Percentiles rank a stretch among this genome's conserved stretches.
Conservation (phyloP, 2,797 vertebrate genomes). For the Gymnothorax javanicus region DNA sequence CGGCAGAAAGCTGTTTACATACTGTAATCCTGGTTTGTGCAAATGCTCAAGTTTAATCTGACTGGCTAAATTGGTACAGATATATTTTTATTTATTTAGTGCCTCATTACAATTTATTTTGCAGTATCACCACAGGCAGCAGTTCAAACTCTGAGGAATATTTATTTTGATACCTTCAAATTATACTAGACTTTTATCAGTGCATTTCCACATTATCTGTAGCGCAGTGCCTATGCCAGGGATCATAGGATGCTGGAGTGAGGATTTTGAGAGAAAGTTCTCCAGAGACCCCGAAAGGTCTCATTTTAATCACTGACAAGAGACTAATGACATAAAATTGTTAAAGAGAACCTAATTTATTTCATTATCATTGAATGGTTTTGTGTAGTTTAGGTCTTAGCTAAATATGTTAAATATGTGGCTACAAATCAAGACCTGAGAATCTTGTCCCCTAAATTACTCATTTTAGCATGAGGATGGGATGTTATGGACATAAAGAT, state of each 20-base stretch:
- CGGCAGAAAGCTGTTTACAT: conserved; percentile 60
- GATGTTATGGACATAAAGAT: too few species aligned
- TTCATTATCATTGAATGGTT: too few species aligned
- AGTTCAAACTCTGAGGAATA: conserved; percentile 71
- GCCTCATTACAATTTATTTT: conserved; percentile 67
- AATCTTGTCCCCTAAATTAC: too few species aligned
- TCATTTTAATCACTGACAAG: too few species aligned
- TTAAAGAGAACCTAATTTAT: neutral
- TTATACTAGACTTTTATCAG: neutral
- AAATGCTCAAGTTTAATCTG: conserved; percentile 70
- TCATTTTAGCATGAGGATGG: too few species aligned
- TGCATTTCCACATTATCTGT: neutral
- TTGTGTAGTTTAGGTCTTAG: neutral
- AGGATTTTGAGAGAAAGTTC: neutral
- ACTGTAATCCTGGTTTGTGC: conserved; percentile 70
- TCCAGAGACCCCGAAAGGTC: neutral
- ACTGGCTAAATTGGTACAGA: conserved; percentile 69
- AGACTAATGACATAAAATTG: neutral
- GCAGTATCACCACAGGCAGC: conserved; percentile 63
- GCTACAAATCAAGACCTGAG: too few species aligned
- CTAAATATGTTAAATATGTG: too few species aligned
- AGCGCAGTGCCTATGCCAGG: neutral
- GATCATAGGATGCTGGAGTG: neutral
- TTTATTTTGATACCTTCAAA: conserved; percentile 49
- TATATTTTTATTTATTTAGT: conserved; percentile 71